Evolutionary conservation across 2,797 vertebrate genomes (phyloP).

Genomic region (Aulostomus chinensis): DNA sequence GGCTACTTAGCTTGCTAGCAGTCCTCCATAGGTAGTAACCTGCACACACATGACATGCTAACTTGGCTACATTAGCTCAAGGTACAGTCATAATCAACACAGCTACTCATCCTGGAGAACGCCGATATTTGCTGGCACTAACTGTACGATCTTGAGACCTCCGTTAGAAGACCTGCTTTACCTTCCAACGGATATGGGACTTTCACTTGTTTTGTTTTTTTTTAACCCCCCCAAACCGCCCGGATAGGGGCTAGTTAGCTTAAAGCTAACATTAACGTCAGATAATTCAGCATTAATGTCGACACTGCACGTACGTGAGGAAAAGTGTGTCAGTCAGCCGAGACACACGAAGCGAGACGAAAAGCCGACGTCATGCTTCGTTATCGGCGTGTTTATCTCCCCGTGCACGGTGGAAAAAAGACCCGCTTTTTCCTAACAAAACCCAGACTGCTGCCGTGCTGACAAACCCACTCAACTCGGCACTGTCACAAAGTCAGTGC

Average conservation of each 20-base stretch:
- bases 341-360: neutral
- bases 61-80: constrained; percentile 70
- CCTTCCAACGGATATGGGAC: constrained; percentile 31
- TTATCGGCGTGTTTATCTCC: constrained; percentile 8
- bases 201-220: constrained; percentile 76
- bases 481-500: constrained; percentile 67
- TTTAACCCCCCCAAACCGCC: constrained; percentile 57
- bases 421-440: constrained; percentile 51
- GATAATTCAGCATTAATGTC: constrained; percentile 28
- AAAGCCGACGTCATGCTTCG: constrained; percentile 22
- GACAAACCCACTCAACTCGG: constrained; percentile 58
- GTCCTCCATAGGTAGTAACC: constrained; percentile 52
- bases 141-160: neutral
- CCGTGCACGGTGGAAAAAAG: constrained; percentile 20
- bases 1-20: constrained; percentile 73
- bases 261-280: constrained; percentile 56
- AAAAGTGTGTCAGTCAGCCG: constrained; percentile 33
- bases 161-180: constrained; percentile 19
- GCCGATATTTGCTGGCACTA: neutral
- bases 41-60: constrained; percentile 72
- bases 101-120: constrained; percentile 2
- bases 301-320: neutral
- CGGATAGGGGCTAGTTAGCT: constrained; percentile 71
- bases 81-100: constrained; percentile 30
- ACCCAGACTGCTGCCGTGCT: constrained; percentile 30